Evolutionary conservation across 2,797 vertebrate species (phyloP).

Genomic region (Enteromius mattozi): DNA sequence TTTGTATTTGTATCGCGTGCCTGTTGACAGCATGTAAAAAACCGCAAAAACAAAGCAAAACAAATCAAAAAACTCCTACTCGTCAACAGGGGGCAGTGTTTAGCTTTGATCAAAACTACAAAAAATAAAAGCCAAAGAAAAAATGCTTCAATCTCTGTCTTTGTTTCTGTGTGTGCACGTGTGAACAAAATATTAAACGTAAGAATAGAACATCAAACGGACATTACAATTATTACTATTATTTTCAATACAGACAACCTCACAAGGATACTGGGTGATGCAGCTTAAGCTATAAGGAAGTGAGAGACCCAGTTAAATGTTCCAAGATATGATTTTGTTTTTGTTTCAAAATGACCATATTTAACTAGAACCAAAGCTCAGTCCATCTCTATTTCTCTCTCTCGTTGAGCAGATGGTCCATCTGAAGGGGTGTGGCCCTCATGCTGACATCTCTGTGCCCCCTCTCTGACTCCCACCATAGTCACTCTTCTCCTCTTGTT

Average conservation of each 20-base stretch:
- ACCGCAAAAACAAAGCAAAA: neutral
- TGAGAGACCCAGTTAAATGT: neutral
- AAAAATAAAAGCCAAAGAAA: neutral
- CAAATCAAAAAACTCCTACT: neutral
- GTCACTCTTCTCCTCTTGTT: constrained; percentile 21
- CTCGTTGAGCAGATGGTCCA: constrained; percentile 54
- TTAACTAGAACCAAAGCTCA: neutral
- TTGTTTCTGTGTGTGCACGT: neutral
- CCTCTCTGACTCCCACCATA: constrained; percentile 39
- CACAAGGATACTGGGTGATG: neutral
- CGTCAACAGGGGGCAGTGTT: constrained; percentile 51
- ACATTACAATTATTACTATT: neutral
- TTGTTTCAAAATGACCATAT: neutral
- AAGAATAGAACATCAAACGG: neutral
- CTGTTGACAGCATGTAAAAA: neutral
- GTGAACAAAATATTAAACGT: neutral
- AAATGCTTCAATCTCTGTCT: neutral
- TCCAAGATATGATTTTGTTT: neutral
- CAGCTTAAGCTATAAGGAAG: neutral
- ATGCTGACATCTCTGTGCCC: constrained; percentile 43
- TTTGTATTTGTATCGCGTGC: neutral
- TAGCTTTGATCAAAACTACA: constrained; percentile 20
- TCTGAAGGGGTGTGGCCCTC: constrained; percentile 49
- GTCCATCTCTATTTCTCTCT: constrained; percentile 4
- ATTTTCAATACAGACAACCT: neutral